Percentiles rank a stretch among this genome's conserved stretches.
Conservation (phyloP, 2,888 invertebrate species). For the Lymantria dispar region DNA sequence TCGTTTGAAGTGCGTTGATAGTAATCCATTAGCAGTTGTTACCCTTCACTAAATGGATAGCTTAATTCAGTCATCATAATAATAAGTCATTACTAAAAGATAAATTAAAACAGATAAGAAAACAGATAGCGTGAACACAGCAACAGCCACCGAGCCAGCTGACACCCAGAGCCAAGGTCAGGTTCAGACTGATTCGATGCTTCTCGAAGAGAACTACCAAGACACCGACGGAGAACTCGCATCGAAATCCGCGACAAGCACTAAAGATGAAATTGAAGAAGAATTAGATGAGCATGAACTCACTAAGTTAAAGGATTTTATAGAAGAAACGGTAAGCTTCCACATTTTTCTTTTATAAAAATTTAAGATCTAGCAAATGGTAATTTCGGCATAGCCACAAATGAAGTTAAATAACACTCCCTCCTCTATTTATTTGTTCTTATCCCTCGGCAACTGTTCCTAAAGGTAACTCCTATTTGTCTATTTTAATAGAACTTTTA, state of each 20-base stretch:
- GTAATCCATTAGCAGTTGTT: too few species aligned
- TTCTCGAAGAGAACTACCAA: slow-evolving; percentile 40
- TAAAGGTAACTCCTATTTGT: too few species aligned
- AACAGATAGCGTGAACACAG: slow-evolving; percentile 53
- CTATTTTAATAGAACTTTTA: too few species aligned
- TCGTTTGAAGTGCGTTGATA: too few species aligned
- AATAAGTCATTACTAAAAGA: background rate
- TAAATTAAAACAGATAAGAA: slow-evolving; percentile 56
- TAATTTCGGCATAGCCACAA: too few species aligned
- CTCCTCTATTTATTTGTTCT: too few species aligned
- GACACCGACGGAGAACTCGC: slow-evolving; percentile 43
- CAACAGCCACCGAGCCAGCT: slow-evolving; percentile 50
- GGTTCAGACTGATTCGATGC: slow-evolving; percentile 31
- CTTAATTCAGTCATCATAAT: background rate
- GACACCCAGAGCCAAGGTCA: slow-evolving; percentile 40
- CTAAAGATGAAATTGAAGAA: slow-evolving; percentile 62
- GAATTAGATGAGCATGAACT: slow-evolving; percentile 68
- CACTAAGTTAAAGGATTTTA: slow-evolving; percentile 62
- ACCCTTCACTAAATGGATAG: background rate
- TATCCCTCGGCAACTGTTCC: too few species aligned
- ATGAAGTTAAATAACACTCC: too few species aligned
- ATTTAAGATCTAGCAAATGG: too few species aligned
- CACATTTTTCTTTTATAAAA: background rate
- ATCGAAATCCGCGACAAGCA: slow-evolving; percentile 47
- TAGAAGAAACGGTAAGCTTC: slow-evolving; percentile 66